These are phyloP conservation scores for Paedocypris micromegethes DNA, from an alignment of 2,797 vertebrate genomes.

Conservation along the genomic window DNA sequence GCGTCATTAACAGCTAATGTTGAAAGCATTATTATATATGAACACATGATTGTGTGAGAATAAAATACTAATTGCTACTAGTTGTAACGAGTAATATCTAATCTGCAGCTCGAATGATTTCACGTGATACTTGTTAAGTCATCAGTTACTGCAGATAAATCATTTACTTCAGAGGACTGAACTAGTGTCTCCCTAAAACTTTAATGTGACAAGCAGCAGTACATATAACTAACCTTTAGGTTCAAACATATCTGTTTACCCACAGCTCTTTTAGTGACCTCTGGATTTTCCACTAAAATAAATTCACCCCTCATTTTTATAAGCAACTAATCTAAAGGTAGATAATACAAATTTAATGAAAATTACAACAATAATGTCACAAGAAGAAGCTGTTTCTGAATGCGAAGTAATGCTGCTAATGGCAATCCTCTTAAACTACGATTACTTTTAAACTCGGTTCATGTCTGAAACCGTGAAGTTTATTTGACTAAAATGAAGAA, in stretches of 20 bases:
- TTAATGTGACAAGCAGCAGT: conserved; percentile 48
- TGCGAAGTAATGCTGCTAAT: no score
- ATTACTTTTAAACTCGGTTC: no score
- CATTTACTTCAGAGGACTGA: conserved; percentile 37
- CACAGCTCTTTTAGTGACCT: conserved; percentile 11
- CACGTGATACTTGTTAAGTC: conserved; percentile 33
- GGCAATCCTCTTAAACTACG: no score
- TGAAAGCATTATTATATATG: neutral
- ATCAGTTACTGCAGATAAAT: conserved; percentile 45
- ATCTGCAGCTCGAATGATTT: neutral
- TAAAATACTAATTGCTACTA: no score
- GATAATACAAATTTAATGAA: no score
- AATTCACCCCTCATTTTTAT: neutral
- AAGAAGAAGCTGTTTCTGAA: no score
- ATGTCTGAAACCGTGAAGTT: no score
- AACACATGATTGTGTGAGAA: neutral
- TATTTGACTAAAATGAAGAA: conserved; percentile 13
- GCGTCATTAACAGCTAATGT: neutral
- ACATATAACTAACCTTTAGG: conserved; percentile 49
- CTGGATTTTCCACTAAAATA: neutral
- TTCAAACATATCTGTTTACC: conserved; percentile 37
- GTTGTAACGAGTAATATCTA: no score
- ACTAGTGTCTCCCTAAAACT: conserved; percentile 41
- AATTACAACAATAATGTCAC: no score
- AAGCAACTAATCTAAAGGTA: no score